phyloP scores from a whole-genome alignment of 2,888 invertebrate species.

The Camptogramma bilineatum region DNA sequence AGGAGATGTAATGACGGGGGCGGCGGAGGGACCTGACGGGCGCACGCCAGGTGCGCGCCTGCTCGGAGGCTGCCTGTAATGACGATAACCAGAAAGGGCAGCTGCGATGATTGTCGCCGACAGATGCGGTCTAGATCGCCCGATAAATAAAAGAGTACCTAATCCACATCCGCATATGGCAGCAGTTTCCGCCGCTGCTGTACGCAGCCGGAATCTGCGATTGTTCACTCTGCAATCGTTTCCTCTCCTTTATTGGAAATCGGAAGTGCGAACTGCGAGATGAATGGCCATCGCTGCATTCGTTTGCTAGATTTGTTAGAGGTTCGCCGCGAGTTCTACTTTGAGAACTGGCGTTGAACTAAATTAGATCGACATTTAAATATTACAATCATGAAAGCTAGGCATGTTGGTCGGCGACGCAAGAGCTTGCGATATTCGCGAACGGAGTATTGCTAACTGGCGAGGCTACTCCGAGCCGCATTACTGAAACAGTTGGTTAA shows the following conservation, averaged over 20 bases:
- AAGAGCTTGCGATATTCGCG: conserved; percentile 80
- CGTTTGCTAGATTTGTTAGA: conserved; percentile 25
- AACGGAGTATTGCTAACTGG: conserved; percentile 74
- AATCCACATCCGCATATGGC: conserved; percentile 76
- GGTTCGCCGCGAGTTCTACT: conserved; percentile 11
- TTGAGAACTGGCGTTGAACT: conserved; percentile 35
- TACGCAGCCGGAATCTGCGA: conserved; percentile 75
- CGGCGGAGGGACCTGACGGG: conserved; percentile 59
- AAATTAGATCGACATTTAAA: conserved; percentile 65
- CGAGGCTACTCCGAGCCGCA: conserved; percentile 63
- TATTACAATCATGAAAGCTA: conserved; percentile 66
- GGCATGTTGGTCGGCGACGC: conserved; percentile 65
- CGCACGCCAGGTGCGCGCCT: conserved; percentile 73
- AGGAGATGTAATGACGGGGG: conserved; percentile 45
- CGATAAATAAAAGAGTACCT: conserved; percentile 80
- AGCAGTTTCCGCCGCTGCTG: conserved; percentile 74
- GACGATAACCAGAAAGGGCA: conserved; percentile 74
- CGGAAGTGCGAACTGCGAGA: conserved; percentile 74
- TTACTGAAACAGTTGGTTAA: conserved; percentile 76
- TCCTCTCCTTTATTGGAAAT: conserved; percentile 74
- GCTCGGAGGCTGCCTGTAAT: conserved; percentile 59
- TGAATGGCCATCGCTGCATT: conserved; percentile 48
- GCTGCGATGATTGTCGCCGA: conserved; percentile 75
- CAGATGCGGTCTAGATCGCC: conserved; percentile 82
- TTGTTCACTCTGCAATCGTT: conserved; percentile 78